phyloP scores from a whole-genome alignment of 2,113 vertebrate species.

The Pterocles orientalis region DNA sequence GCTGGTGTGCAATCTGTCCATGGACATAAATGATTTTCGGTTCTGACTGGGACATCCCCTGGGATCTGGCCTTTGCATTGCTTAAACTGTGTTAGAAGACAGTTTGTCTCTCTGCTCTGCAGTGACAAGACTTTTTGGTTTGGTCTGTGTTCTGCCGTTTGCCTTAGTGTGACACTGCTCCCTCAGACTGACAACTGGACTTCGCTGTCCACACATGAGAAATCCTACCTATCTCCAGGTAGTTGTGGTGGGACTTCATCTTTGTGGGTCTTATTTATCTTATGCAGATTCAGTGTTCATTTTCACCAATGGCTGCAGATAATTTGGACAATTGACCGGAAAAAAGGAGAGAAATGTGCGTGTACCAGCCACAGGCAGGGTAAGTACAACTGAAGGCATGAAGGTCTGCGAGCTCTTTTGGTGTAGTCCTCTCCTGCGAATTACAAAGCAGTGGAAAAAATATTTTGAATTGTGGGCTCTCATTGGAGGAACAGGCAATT shows the following conservation, averaged over 20 bases:
- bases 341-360: background rate
- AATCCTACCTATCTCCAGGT: background rate
- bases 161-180: accelerated
- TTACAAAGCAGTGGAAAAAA: background rate
- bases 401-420: background rate
- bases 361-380: background rate
- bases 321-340: background rate
- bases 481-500: background rate
- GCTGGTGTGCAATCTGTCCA: accelerated
- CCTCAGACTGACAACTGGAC: background rate
- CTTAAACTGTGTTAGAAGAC: background rate
- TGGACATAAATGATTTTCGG: background rate
- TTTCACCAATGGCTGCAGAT: background rate
- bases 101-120: background rate
- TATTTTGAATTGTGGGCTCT: background rate
- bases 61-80: background rate
- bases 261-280: background rate
- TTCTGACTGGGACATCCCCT: background rate
- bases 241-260: background rate
- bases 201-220: background rate
- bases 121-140: background rate
- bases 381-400: background rate
- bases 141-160: background rate
- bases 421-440: background rate
- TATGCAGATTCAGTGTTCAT: background rate